Conservation (phyloP, 2,113 vertebrate species). For the Pelvicachromis taeniatus region DNA sequence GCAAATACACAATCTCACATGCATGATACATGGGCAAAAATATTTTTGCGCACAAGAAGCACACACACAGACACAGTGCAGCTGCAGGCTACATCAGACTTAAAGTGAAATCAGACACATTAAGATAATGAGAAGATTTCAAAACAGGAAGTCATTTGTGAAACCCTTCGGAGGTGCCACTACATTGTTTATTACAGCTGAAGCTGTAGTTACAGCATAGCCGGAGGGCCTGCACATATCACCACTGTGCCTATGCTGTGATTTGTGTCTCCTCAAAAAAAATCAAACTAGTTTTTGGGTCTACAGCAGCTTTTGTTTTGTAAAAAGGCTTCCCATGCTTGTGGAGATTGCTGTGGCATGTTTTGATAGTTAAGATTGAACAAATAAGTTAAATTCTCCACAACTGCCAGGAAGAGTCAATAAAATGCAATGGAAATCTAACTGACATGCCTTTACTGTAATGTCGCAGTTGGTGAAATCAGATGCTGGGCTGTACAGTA, state of each 20-base stretch:
- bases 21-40: not conserved
- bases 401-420: not conserved
- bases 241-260: not conserved
- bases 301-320: not conserved
- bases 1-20: constrained; percentile 17
- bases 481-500: not conserved
- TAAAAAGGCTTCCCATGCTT: not conserved
- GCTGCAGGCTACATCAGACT: not conserved
- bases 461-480: not conserved
- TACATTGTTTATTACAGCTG: not conserved
- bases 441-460: not conserved
- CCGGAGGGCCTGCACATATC: not conserved
- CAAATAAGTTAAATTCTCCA: not conserved
- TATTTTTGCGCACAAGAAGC: not conserved
- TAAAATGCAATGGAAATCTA: not conserved
- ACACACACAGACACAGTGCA: not conserved
- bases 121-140: not conserved
- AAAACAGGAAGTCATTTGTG: not conserved
- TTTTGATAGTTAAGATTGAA: not conserved
- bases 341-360: not conserved
- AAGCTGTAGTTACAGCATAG: not conserved
- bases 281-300: not conserved
- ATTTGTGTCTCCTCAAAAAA: not conserved
- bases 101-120: not conserved
- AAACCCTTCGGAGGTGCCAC: not conserved